Conservation (phyloP, 2,113 vertebrate species). For the Prionailurus viverrinus region DNA sequence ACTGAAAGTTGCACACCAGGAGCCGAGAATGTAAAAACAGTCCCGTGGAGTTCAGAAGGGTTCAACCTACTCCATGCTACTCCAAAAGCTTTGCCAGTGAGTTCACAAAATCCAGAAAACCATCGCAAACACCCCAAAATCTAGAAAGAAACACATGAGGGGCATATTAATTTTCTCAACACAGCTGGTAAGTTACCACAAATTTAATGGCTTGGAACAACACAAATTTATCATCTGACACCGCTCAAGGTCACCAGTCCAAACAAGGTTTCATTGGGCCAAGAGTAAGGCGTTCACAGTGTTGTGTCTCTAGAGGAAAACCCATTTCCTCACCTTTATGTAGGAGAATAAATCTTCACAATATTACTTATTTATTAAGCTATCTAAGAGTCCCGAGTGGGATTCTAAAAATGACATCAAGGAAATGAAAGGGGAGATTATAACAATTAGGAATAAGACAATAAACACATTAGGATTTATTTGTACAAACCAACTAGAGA, state of each 20-base stretch:
- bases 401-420: neutral
- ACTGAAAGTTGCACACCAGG: neutral
- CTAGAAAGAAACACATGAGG: neutral
- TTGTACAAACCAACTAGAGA: neutral
- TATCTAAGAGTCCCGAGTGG: neutral
- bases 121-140: neutral
- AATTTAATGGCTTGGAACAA: neutral
- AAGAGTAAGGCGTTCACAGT: neutral
- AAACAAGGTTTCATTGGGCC: neutral
- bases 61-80: neutral
- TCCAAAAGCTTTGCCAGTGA: neutral
- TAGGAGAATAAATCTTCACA: neutral
- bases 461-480: neutral
- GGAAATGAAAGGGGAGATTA: neutral
- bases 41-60: neutral
- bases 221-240: neutral
- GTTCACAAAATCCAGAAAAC: neutral
- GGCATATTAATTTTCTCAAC: neutral
- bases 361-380: neutral
- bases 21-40: neutral
- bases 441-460: neutral
- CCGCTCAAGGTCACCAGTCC: neutral
- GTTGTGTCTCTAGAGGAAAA: neutral
- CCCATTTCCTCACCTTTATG: neutral
- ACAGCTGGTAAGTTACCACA: neutral